Conservation (phyloP, 2,888 invertebrate genomes). For the Abscondita cerata region DNA sequence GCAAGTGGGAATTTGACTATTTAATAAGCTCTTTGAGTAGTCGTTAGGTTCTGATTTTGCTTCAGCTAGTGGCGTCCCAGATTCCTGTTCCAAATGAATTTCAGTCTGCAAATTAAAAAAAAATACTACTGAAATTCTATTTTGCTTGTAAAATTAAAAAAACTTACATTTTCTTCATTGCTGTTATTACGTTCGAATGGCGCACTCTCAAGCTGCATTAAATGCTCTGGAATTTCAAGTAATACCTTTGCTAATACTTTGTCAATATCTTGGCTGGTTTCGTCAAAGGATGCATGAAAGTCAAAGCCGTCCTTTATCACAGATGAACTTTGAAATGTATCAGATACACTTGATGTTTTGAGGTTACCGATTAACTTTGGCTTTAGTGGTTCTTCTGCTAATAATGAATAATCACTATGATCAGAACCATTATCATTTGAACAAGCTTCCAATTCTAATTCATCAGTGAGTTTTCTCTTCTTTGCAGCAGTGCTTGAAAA, state of each 20-base stretch:
- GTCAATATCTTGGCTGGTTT: too few relatives aligned
- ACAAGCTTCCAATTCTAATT: not conserved
- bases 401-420: conserved; percentile 1
- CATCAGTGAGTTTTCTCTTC: too few relatives aligned
- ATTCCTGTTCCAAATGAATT: too few relatives aligned
- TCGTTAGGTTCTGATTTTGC: not conserved
- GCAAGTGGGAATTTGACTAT: not conserved
- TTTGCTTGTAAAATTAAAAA: not conserved
- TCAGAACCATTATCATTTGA: not conserved
- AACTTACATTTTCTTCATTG: not conserved
- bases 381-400: not conserved
- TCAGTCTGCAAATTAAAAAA: not conserved
- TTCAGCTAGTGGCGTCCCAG: not conserved
- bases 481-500: too few relatives aligned
- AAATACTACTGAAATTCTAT: not conserved
- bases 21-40: not conserved
- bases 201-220: not conserved
- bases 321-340: not conserved
- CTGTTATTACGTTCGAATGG: not conserved
- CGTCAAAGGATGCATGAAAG: too few relatives aligned
- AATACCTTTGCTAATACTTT: too few relatives aligned
- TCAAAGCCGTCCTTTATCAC: too few relatives aligned
- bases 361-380: not conserved
- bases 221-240: not conserved
- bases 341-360: not conserved